A percentile compares a stretch with the other conserved stretches of the same genome.
Conservation (phyloP, 2,797 vertebrate species). For the Thunnus albacares region DNA sequence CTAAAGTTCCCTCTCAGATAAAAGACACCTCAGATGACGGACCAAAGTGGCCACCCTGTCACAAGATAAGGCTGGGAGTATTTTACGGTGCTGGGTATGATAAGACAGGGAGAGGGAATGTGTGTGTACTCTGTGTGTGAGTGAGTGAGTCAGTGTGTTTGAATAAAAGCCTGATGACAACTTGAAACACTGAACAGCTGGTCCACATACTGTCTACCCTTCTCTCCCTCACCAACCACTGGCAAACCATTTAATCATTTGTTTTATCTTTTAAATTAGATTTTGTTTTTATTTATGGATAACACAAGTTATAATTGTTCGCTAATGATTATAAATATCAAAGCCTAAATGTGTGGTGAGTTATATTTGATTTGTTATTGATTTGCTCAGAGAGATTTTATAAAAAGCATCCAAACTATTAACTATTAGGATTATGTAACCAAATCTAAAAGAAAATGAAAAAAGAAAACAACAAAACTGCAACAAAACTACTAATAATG, state of each 20-base stretch:
- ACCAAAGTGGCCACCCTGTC: constrained; percentile 6
- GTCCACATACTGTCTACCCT: background rate
- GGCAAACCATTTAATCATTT: background rate
- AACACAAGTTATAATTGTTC: too few species aligned
- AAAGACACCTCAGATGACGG: constrained; percentile 30
- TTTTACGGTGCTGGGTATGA: constrained; percentile 14
- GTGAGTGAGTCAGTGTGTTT: background rate
- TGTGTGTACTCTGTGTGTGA: constrained; percentile 10
- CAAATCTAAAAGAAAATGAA: too few species aligned
- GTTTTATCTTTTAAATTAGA: background rate
- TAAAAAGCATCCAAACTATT: too few species aligned
- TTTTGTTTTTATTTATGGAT: background rate
- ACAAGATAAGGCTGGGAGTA: constrained; percentile 26
- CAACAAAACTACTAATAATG: background rate
- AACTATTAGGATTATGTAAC: too few species aligned
- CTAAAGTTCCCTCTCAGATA: constrained; percentile 22
- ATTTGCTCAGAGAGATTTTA: too few species aligned
- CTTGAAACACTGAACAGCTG: constrained; percentile 33
- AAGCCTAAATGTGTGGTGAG: too few species aligned
- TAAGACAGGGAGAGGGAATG: background rate
- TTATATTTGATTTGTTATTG: too few species aligned
- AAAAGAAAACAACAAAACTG: too few species aligned
- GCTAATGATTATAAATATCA: too few species aligned
- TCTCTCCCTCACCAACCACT: background rate
- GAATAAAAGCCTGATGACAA: constrained; percentile 25